Conservation (phyloP, 2,888 invertebrate species). For the Sphinx pinastri region DNA sequence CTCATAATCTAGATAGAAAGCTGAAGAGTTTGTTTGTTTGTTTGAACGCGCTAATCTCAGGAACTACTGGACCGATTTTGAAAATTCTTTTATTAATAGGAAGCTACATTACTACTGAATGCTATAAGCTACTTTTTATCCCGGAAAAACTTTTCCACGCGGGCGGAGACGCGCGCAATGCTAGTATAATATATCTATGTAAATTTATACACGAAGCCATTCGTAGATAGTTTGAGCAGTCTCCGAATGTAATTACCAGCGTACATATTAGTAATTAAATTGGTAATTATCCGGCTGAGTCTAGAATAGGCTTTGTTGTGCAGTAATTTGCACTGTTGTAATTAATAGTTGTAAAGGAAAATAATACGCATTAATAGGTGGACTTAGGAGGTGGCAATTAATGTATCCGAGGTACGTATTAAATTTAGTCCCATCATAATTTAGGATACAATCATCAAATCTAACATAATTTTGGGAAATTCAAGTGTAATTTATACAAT, state of each 20-base stretch:
- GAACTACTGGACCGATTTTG: too few relatives aligned
- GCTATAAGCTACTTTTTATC: too few relatives aligned
- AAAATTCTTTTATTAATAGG: too few relatives aligned
- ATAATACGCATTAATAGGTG: background rate
- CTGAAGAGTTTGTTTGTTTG: too few relatives aligned
- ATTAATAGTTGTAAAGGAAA: background rate
- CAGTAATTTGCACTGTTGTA: background rate
- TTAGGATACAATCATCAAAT: background rate
- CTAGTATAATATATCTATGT: background rate
- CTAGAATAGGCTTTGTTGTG: background rate
- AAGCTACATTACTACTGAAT: too few relatives aligned
- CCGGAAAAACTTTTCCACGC: too few relatives aligned
- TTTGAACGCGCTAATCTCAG: too few relatives aligned
- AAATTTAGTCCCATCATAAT: too few relatives aligned
- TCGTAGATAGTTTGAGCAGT: background rate
- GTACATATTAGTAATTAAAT: slow-evolving; percentile 3
- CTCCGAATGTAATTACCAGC: slow-evolving; percentile 23
- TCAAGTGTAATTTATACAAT: background rate
- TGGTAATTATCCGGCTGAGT: background rate
- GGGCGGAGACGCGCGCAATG: too few relatives aligned
- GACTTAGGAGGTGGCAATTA: too few relatives aligned
- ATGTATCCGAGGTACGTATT: too few relatives aligned
- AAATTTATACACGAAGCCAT: background rate
- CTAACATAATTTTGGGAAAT: background rate
- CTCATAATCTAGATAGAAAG: too few relatives aligned